Conservation (phyloP, 1,140 invertebrate genomes). For the Aphis gossypii region DNA sequence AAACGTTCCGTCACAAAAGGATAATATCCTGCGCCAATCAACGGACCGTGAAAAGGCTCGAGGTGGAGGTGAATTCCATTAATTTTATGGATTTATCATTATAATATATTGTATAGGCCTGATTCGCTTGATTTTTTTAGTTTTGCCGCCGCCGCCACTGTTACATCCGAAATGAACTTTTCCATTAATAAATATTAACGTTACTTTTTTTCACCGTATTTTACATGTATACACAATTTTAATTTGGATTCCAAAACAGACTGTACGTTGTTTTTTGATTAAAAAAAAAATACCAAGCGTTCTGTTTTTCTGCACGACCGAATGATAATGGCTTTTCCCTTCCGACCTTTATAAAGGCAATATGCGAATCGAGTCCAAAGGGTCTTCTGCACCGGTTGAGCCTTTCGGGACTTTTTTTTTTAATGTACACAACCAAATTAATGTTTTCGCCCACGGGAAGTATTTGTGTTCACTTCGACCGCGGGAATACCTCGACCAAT, state of each 20-base stretch:
- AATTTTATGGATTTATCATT: constrained; percentile 56
- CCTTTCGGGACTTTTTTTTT: constrained; percentile 54
- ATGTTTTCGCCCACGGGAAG: constrained; percentile 39
- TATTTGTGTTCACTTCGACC: constrained; percentile 42
- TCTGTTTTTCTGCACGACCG: constrained; percentile 57
- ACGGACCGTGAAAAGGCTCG: constrained; percentile 41
- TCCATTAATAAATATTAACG: constrained; percentile 58
- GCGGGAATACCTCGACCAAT: neutral
- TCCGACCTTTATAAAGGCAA: constrained; percentile 58
- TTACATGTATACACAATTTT: constrained; percentile 50
- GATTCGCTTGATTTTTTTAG: constrained; percentile 47
- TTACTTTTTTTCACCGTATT: constrained; percentile 35
- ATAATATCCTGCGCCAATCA: constrained; percentile 46
- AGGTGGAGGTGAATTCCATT: constrained; percentile 38
- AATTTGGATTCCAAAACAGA: constrained; percentile 55
- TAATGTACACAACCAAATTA: constrained; percentile 56
- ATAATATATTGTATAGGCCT: constrained; percentile 38
- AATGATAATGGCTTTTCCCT: constrained; percentile 58
- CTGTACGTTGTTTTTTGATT: constrained; percentile 55
- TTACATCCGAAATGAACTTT: constrained; percentile 51
- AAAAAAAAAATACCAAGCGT: constrained; percentile 54
- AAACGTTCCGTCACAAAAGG: constrained; percentile 40
- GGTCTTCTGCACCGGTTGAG: constrained; percentile 58
- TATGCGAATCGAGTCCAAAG: constrained; percentile 56
- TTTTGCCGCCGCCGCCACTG: neutral